Conservation (phyloP, 2,888 invertebrate genomes). For the Gastracanthus pulcherrimus region DNA sequence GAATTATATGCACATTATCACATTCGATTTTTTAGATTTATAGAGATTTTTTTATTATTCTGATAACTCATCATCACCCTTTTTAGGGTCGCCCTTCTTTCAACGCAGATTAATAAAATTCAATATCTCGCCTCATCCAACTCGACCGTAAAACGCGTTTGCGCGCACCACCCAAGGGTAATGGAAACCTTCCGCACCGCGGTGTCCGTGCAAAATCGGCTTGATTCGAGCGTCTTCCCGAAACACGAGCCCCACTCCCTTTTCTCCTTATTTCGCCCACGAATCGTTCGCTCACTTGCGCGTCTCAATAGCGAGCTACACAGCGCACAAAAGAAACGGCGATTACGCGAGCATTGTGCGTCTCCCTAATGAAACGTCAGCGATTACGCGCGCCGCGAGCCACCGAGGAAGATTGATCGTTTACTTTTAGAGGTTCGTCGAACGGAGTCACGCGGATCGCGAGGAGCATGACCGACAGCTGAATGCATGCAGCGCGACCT, state of each 20-base stretch:
- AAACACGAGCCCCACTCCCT: neutral
- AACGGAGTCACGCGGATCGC: too few relatives aligned
- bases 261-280: neutral
- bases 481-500: neutral
- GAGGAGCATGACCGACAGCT: neutral
- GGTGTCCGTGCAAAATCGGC: neutral
- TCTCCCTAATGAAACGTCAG: slow-evolving; percentile 13
- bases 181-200: neutral
- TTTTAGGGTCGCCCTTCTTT: neutral
- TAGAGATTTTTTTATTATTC: too few relatives aligned
- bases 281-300: too few relatives aligned
- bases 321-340: neutral
- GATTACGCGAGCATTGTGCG: too few relatives aligned
- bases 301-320: neutral
- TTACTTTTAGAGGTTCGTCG: neutral
- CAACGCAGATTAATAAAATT: neutral
- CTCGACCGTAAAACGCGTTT: neutral
- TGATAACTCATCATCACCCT: neutral
- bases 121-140: neutral
- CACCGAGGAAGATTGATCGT: slow-evolving; percentile 5
- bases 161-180: too few relatives aligned
- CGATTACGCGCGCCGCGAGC: neutral
- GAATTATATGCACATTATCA: too few relatives aligned
- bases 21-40: too few relatives aligned
- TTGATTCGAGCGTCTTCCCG: neutral